A percentile compares a stretch with the other conserved stretches of the same genome.
Evolutionary conservation across 2,797 vertebrate species (phyloP).

Genomic region (Sarcoramphus papa): DNA sequence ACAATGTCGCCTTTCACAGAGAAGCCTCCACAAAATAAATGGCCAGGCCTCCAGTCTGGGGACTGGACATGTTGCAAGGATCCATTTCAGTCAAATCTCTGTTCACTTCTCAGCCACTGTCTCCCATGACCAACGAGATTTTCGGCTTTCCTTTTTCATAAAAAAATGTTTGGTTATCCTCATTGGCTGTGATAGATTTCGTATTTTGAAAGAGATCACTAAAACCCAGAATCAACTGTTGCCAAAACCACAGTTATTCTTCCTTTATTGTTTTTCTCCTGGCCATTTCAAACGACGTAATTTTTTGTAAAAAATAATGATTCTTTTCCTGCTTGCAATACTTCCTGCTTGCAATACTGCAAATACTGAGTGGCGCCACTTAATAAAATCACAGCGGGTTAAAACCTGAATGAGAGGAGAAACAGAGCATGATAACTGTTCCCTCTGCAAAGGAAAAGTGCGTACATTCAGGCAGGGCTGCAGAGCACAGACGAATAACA

Average conservation of each 20-base stretch:
- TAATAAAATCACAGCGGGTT: not conserved
- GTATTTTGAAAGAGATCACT: not conserved
- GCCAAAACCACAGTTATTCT: not conserved
- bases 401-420: not conserved
- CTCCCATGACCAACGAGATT: not conserved
- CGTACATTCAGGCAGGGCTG: not conserved
- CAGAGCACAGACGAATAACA: not conserved
- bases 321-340: not conserved
- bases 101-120: not conserved
- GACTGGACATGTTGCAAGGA: not conserved
- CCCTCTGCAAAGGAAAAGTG: not conserved
- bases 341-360: not conserved
- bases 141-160: not conserved
- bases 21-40: not conserved
- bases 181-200: too few relatives aligned
- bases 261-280: not conserved
- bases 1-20: not conserved
- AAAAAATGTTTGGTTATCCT: not conserved
- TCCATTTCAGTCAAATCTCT: not conserved
- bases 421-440: not conserved
- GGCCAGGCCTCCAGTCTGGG: not conserved
- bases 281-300: not conserved
- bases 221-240: not conserved
- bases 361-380: not conserved
- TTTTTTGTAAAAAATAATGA: not conserved